These are phyloP conservation scores for Fundulus diaphanus DNA, from an alignment of 2,797 vertebrate species.

Conservation along the genomic window DNA sequence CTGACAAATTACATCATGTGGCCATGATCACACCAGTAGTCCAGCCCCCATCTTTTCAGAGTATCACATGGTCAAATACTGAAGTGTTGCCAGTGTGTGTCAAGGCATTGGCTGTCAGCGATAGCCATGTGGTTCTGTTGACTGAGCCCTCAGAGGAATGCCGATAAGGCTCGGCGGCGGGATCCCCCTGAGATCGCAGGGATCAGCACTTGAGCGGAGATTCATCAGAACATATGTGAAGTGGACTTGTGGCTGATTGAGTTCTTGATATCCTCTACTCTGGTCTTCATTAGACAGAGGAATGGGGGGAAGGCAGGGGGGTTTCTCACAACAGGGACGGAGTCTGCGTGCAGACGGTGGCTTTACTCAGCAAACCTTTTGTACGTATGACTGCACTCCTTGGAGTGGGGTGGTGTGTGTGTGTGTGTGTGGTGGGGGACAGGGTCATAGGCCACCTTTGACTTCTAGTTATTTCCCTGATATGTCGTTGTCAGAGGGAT, in stretches of 20 bases:
- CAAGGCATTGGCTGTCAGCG: conserved; percentile 50
- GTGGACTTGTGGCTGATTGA: conserved; percentile 72
- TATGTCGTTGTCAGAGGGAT: neutral
- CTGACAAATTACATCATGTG: conserved; percentile 57
- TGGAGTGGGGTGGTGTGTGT: no score
- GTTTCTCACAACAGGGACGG: conserved; percentile 40
- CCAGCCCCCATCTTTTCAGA: conserved; percentile 10
- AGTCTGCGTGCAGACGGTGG: conserved; percentile 12
- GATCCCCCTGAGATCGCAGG: conserved; percentile 51
- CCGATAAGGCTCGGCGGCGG: conserved; percentile 66
- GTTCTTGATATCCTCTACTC: conserved; percentile 72
- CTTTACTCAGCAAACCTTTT: conserved; percentile 29
- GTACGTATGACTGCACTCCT: neutral
- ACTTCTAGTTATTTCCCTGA: neutral
- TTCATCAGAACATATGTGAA: conserved; percentile 77
- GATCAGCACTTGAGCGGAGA: conserved; percentile 60
- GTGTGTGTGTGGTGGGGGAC: no score
- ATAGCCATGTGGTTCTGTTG: conserved; percentile 65
- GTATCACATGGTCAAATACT: conserved; percentile 58
- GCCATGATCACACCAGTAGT: conserved; percentile 46
- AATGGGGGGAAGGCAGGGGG: conserved; percentile 75
- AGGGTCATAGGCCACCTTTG: neutral
- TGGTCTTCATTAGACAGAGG: conserved; percentile 78
- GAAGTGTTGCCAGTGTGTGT: conserved; percentile 57
- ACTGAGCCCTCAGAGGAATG: conserved; percentile 61